Evolutionary conservation across 2,113 vertebrate species (phyloP).

Genomic region (Acrocephalus kingi): DNA sequence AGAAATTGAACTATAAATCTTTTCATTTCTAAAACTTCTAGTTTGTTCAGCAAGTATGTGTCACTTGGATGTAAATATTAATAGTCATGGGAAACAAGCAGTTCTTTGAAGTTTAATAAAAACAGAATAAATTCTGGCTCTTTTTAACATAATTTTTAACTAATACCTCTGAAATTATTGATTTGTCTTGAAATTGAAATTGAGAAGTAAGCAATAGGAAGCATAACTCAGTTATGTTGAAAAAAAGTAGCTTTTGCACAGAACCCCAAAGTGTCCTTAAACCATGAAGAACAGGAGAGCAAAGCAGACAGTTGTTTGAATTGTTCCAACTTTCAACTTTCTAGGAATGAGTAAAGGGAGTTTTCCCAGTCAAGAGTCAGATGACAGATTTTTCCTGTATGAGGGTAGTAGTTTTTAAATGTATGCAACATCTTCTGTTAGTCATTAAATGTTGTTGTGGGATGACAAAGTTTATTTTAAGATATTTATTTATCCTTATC

Average conservation of each 20-base stretch:
- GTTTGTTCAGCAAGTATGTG: not conserved
- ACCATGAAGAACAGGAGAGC: not conserved
- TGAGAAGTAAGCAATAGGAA: not conserved
- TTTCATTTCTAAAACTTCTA: not conserved
- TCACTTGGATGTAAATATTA: not conserved
- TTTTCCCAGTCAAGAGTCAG: not conserved
- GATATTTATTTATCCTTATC: not conserved
- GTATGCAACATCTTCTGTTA: not conserved
- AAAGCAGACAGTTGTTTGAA: not conserved
- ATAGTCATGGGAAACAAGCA: not conserved
- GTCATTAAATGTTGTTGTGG: not conserved
- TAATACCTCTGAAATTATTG: not conserved
- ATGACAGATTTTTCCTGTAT: not conserved
- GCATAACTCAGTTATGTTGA: not conserved
- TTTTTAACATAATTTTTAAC: not conserved
- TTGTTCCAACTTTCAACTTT: not conserved
- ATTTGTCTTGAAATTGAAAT: not conserved
- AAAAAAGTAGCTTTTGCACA: not conserved
- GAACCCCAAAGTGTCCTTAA: not conserved
- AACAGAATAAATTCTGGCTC: not conserved
- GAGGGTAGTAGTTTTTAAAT: not conserved
- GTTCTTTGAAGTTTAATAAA: not conserved
- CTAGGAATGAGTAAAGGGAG: not conserved
- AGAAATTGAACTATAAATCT: not conserved
- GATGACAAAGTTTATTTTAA: not conserved